These are phyloP conservation scores for Paratilapia polleni DNA, from an alignment of 2,113 vertebrate genomes.

Conservation along the genomic window DNA sequence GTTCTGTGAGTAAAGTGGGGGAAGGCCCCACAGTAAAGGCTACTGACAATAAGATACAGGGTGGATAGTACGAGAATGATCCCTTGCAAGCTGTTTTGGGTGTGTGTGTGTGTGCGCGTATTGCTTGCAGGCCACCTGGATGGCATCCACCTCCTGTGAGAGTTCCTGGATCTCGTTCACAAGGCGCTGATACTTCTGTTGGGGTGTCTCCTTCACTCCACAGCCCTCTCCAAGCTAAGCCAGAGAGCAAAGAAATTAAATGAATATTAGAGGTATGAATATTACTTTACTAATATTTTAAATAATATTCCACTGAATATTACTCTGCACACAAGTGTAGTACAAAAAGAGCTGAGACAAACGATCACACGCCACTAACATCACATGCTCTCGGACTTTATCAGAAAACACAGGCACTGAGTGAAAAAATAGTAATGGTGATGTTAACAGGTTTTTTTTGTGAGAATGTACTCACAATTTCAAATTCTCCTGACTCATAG, in stretches of 20 bases:
- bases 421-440: neutral
- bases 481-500: slow-evolving; percentile 93
- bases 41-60: neutral
- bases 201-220: slow-evolving; percentile 91
- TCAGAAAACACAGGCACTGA: neutral
- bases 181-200: slow-evolving; percentile 94
- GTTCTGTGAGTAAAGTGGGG: neutral
- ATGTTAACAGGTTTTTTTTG: neutral
- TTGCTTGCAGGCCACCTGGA: slow-evolving; percentile 82
- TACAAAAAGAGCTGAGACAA: neutral
- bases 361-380: neutral
- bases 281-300: too few species aligned
- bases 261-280: neutral
- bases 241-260: neutral
- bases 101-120: neutral
- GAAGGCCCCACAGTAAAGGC: neutral
- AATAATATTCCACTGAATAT: too few species aligned
- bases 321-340: neutral
- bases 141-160: slow-evolving; percentile 88
- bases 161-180: slow-evolving; percentile 95
- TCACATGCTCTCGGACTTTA: neutral
- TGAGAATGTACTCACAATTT: slow-evolving; percentile 87
- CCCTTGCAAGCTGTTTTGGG: neutral
- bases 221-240: slow-evolving; percentile 89
- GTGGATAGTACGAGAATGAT: neutral